These are phyloP conservation scores for Ciconia maguari DNA, from an alignment of 2,113 vertebrate genomes.

Conservation along the genomic window DNA sequence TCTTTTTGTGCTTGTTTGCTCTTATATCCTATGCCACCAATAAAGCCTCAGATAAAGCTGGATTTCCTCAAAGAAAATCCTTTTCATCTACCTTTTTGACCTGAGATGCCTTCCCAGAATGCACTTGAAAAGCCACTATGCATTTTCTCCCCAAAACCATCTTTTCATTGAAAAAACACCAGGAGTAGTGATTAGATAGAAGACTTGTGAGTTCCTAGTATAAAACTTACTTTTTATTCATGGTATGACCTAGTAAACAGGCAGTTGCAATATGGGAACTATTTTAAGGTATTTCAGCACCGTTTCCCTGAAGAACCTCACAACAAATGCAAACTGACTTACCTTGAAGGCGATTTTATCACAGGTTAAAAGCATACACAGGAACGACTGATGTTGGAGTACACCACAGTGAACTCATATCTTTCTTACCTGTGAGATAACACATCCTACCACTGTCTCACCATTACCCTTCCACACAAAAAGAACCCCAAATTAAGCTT, in stretches of 20 bases:
- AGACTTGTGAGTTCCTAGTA: background rate
- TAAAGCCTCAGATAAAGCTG: background rate
- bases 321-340: background rate
- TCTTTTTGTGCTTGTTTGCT: background rate
- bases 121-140: background rate
- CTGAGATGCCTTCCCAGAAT: background rate
- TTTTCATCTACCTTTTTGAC: background rate
- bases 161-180: background rate
- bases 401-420: fast-evolving
- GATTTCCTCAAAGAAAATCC: background rate
- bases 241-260: background rate
- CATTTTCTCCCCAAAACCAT: background rate
- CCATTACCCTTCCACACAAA: background rate
- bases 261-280: background rate
- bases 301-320: background rate
- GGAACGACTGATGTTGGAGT: fast-evolving
- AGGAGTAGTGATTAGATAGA: background rate
- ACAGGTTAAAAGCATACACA: background rate
- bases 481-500: background rate
- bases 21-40: background rate
- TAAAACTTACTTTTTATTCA: background rate
- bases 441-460: background rate
- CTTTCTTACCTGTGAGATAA: background rate
- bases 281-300: background rate
- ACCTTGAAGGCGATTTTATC: background rate